These are phyloP conservation scores for Ramphastos sulfuratus DNA, from an alignment of 2,113 vertebrate genomes.

Conservation along the genomic window DNA sequence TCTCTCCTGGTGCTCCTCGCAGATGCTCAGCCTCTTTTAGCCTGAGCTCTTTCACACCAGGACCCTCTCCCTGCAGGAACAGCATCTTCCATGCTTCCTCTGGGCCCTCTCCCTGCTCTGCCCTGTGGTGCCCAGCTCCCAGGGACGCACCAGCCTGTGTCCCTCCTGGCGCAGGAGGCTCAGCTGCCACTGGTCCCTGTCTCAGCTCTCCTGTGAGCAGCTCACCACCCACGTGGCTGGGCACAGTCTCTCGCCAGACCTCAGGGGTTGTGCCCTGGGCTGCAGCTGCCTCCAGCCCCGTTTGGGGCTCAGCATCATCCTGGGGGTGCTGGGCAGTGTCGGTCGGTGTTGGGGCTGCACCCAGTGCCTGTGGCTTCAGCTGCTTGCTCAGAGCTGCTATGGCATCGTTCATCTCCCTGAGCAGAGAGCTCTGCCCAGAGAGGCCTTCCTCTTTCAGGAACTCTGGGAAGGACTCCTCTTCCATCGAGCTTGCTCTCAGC, in stretches of 20 bases:
- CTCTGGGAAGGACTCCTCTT: slow-evolving; percentile 54
- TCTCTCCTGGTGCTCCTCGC: background rate
- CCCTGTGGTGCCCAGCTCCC: background rate
- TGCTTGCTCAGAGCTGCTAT: slow-evolving; percentile 35
- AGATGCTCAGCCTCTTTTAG: background rate
- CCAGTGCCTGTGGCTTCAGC: background rate
- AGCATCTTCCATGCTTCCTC: background rate
- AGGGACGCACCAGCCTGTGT: background rate
- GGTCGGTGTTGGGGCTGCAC: background rate
- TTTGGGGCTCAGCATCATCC: background rate
- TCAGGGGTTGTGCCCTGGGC: background rate
- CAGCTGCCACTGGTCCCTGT: background rate
- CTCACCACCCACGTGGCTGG: rapidly evolving
- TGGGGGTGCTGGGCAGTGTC: rapidly evolving
- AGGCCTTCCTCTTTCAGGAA: background rate
- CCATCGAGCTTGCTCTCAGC: background rate
- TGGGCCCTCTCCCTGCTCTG: background rate
- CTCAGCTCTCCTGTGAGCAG: background rate
- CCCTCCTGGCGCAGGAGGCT: background rate
- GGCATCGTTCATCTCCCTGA: slow-evolving; percentile 65
- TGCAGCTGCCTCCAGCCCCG: rapidly evolving
- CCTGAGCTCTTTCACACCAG: background rate
- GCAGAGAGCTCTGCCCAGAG: slow-evolving; percentile 54
- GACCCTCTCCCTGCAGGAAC: background rate
- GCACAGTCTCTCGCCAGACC: background rate